Conservation (phyloP, 2,888 invertebrate species). For the Iphiclides podalirius region DNA sequence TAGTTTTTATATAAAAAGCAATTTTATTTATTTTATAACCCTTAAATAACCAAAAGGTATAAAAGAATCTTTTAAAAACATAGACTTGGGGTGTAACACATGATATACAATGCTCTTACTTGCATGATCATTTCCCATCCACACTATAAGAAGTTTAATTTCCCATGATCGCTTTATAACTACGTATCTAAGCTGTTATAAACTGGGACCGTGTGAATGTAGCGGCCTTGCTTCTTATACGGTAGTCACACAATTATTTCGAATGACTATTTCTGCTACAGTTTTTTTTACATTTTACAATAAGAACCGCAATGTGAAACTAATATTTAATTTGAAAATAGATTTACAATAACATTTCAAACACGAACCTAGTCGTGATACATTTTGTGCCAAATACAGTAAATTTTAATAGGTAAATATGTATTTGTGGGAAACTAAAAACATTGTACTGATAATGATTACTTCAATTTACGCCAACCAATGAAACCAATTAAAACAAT, state of each 20-base stretch:
- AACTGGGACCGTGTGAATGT: conserved; percentile 58
- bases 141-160: conserved; percentile 33
- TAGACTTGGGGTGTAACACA: conserved; percentile 23
- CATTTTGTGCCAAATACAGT: not conserved
- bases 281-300: conserved; percentile 3
- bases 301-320: not conserved
- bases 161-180: conserved; percentile 38
- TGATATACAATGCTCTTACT: not conserved
- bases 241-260: conserved; percentile 33
- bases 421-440: too few relatives aligned
- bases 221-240: conserved; percentile 57
- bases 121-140: conserved; percentile 22
- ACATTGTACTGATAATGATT: too few relatives aligned
- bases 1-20: too few relatives aligned
- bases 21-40: too few relatives aligned
- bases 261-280: conserved; percentile 19
- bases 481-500: too few relatives aligned
- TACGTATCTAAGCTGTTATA: conserved; percentile 13
- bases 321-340: not conserved
- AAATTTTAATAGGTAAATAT: too few relatives aligned
- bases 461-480: too few relatives aligned
- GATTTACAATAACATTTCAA: too few relatives aligned
- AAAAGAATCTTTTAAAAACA: too few relatives aligned
- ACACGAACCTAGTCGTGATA: not conserved
- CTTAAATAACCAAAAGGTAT: too few relatives aligned